These are phyloP conservation scores for Tetramorium bicarinatum DNA, from an alignment of 2,888 invertebrate species.

Conservation along the genomic window DNA sequence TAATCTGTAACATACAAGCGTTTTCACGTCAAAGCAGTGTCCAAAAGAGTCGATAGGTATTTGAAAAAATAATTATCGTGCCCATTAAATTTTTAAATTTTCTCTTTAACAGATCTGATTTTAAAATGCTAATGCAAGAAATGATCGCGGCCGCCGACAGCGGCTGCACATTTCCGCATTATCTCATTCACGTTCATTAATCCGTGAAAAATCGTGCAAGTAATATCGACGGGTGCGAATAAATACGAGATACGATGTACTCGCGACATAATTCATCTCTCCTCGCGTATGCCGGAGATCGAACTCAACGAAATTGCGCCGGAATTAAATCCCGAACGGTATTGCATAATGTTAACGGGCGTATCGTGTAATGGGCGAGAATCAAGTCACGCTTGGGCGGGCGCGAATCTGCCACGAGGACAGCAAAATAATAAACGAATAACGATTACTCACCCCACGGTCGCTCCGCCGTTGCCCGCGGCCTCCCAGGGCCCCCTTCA, in stretches of 20 bases:
- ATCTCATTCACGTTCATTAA: slow-evolving; percentile 12
- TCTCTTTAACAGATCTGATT: not conserved
- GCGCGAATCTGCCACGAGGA: not conserved
- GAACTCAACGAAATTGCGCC: not conserved
- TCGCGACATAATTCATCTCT: not conserved
- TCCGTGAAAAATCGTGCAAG: slow-evolving; percentile 2
- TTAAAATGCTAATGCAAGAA: slow-evolving; percentile 17
- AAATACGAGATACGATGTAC: not conserved
- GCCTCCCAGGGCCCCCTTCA: not conserved
- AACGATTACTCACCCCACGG: slow-evolving; percentile 11
- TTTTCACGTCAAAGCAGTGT: not conserved
- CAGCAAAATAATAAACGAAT: slow-evolving; percentile 15
- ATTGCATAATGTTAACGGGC: not conserved
- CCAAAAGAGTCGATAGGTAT: not conserved
- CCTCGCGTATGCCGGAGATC: not conserved
- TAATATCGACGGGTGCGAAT: no score
- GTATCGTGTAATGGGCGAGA: not conserved
- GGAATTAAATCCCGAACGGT: not conserved
- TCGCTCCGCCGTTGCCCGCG: not conserved
- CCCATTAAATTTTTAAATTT: not conserved
- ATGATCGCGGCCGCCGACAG: not conserved
- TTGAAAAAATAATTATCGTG: not conserved
- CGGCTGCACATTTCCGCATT: not conserved
- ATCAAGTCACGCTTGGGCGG: not conserved
- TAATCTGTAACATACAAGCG: not conserved